These are phyloP conservation scores for Drosophila auraria DNA, from an alignment of 1,140 invertebrate species.

Conservation along the genomic window DNA sequence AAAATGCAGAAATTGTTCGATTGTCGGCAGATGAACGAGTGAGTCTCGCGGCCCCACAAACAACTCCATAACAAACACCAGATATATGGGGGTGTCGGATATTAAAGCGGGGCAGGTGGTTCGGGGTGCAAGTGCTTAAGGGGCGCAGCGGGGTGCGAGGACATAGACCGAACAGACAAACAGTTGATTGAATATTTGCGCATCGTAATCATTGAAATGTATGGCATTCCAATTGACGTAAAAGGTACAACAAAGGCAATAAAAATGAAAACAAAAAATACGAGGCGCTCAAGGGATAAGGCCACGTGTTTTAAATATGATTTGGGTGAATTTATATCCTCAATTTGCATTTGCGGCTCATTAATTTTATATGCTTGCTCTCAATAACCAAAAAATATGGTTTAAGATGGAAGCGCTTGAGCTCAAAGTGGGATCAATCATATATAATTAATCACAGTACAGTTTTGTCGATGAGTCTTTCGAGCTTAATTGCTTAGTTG, in stretches of 20 bases:
- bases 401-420: slow-evolving; percentile 14
- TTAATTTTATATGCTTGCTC: slow-evolving; percentile 38
- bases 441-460: slow-evolving; percentile 13
- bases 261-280: slow-evolving; percentile 22
- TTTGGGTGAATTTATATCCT: slow-evolving; percentile 44
- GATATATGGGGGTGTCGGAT: slow-evolving; percentile 3
- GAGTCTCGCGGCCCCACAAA: slow-evolving; percentile 20
- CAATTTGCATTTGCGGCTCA: slow-evolving; percentile 49
- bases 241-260: slow-evolving; percentile 37
- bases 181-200: slow-evolving; percentile 61
- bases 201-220: slow-evolving; percentile 54
- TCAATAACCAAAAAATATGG: slow-evolving; percentile 3
- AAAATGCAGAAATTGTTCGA: slow-evolving; percentile 46
- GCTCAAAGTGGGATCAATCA: slow-evolving; percentile 28
- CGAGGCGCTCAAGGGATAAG: slow-evolving; percentile 6
- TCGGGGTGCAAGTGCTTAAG: neutral
- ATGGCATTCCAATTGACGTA: slow-evolving; percentile 55
- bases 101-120: slow-evolving; percentile 9
- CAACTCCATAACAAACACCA: slow-evolving; percentile 32
- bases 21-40: slow-evolving; percentile 38
- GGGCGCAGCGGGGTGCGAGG: neutral
- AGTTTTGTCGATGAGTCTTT: neutral
- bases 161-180: slow-evolving; percentile 32
- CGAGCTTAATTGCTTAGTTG: neutral
- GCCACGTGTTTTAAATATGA: slow-evolving; percentile 54